Conservation (phyloP, 1,140 invertebrate genomes). For the Condylostylus longicornis region DNA sequence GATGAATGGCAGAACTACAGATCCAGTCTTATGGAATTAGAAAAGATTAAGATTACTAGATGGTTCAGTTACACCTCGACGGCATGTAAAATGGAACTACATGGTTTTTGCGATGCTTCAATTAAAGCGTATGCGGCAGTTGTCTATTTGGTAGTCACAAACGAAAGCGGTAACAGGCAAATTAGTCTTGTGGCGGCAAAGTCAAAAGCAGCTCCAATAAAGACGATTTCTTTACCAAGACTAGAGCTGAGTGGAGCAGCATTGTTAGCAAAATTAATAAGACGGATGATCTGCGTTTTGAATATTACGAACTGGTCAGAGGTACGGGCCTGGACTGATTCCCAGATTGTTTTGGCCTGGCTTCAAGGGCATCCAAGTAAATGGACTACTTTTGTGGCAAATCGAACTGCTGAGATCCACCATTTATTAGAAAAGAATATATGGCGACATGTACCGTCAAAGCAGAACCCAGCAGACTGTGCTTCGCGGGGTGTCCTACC, state of each 20-base stretch:
- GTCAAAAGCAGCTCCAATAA: constrained; percentile 16
- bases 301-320: too few relatives aligned
- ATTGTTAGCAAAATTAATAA: constrained; percentile 10
- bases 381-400: constrained; percentile 7
- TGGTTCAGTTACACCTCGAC: too few relatives aligned
- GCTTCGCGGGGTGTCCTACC: constrained; percentile 8
- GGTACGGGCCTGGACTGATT: constrained; percentile 23
- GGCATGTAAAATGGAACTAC: too few relatives aligned
- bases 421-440: neutral
- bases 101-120: too few relatives aligned
- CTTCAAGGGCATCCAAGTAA: neutral
- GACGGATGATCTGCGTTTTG: too few relatives aligned
- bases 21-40: too few relatives aligned
- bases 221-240: constrained; percentile 15
- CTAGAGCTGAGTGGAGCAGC: constrained; percentile 18
- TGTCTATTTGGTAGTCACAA: too few relatives aligned
- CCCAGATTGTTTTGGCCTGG: constrained; percentile 2
- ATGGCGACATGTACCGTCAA: constrained; percentile 11
- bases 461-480: constrained; percentile 15
- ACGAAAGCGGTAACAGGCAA: too few relatives aligned
- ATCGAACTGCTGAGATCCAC: constrained; percentile 12
- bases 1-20: too few relatives aligned
- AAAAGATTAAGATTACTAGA: too few relatives aligned
- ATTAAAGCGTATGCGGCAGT: too few relatives aligned
- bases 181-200: too few relatives aligned